phyloP scores from a whole-genome alignment of 1,140 invertebrate species.

The Lutraria rhynchaena region DNA sequence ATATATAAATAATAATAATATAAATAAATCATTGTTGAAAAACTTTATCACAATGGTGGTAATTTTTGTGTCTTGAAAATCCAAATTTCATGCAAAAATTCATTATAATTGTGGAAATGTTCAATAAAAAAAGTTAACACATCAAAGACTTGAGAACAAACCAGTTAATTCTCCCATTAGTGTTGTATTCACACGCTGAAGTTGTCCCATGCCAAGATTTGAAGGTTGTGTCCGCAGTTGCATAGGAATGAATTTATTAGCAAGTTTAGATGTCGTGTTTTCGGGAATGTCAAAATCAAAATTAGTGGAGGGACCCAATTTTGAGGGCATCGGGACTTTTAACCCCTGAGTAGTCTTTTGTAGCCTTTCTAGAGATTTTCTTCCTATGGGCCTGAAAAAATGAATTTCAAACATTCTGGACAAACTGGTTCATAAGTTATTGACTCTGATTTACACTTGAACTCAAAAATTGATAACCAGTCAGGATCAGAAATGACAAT shows the following conservation, averaged over 20 bases:
- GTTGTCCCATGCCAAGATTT: conserved; percentile 52
- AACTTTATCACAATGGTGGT: too few relatives aligned
- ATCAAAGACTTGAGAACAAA: neutral
- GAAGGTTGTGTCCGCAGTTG: conserved; percentile 58
- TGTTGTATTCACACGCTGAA: conserved; percentile 55
- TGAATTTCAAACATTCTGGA: too few relatives aligned
- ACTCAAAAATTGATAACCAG: too few relatives aligned
- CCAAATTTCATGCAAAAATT: too few relatives aligned
- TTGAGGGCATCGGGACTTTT: conserved; percentile 20
- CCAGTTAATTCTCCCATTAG: conserved; percentile 48
- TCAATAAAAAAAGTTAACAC: too few relatives aligned
- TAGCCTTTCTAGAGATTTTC: conserved; percentile 51
- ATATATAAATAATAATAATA: too few relatives aligned
- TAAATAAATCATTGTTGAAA: too few relatives aligned
- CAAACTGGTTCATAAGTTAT: too few relatives aligned
- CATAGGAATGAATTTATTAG: conserved; percentile 61
- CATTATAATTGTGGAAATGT: too few relatives aligned
- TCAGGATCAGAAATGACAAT: too few relatives aligned
- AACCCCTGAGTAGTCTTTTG: conserved; percentile 14
- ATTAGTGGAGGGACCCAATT: conserved; percentile 24
- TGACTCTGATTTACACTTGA: too few relatives aligned
- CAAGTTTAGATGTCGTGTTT: conserved; percentile 34
- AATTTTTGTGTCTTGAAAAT: too few relatives aligned
- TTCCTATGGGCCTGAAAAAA: conserved; percentile 44
- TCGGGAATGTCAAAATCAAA: conserved; percentile 48